Conservation (phyloP, 2,888 invertebrate species). For the Leptinotarsa peninsularis region DNA sequence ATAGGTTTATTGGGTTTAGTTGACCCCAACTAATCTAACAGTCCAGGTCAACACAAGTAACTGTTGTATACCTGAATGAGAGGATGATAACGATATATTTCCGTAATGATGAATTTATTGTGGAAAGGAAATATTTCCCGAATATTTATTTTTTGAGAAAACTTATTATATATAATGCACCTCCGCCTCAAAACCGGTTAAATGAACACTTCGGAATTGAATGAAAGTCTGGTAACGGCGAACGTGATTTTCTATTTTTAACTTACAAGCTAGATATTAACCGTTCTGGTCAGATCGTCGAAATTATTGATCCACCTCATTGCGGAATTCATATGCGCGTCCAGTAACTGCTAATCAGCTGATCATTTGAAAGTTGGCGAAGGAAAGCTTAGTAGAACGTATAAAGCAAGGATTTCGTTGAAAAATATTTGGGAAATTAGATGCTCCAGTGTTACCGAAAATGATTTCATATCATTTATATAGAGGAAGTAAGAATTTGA, state of each 20-base stretch:
- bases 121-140: background rate
- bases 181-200: background rate
- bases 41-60: no score
- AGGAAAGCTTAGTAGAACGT: background rate
- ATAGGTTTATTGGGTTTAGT: no score
- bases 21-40: no score
- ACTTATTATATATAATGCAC: background rate
- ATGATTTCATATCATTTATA: no score
- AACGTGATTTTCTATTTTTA: constrained; percentile 7
- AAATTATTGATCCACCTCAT: constrained; percentile 19
- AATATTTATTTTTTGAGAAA: background rate
- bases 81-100: no score
- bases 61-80: no score
- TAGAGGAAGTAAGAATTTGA: no score
- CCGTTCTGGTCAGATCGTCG: constrained; percentile 7
- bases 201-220: background rate
- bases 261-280: constrained; percentile 3
- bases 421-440: no score
- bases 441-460: no score
- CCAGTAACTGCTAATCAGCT: constrained; percentile 9
- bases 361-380: background rate
- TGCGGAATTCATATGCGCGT: constrained; percentile 17
- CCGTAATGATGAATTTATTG: no score
- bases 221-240: constrained; percentile 2
- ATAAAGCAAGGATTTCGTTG: no score